A percentile compares a stretch with the other conserved stretches of the same genome.
Conservation (phyloP, 2,797 vertebrate genomes). For the Miopithecus talapoin region DNA sequence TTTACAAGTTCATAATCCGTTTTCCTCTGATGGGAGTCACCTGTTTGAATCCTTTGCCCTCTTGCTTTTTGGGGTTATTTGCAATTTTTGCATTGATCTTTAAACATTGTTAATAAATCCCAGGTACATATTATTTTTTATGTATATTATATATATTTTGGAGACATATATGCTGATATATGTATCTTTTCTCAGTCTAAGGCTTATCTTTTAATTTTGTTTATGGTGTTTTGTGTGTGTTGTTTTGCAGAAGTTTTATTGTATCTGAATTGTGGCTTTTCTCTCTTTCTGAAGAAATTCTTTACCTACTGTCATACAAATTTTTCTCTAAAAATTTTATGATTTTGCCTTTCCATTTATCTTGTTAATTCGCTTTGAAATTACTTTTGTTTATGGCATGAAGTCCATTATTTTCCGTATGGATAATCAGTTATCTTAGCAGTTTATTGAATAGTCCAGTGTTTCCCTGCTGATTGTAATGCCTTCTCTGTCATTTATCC, state of each 20-base stretch:
- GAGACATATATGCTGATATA: not conserved
- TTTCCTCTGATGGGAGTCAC: not conserved
- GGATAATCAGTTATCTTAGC: not conserved
- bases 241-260: not conserved
- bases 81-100: not conserved
- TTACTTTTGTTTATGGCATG: not conserved
- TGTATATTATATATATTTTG: not conserved
- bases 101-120: not conserved
- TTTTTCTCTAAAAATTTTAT: not conserved
- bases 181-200: not conserved
- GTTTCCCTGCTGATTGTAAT: not conserved
- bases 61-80: not conserved
- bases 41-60: not conserved
- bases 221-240: not conserved
- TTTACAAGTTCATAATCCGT: not conserved
- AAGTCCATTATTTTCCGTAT: not conserved
- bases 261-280: not conserved
- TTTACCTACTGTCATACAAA: not conserved
- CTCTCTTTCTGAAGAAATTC: slow-evolving; percentile 2
- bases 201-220: not conserved
- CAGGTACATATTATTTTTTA: not conserved
- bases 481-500: not conserved
- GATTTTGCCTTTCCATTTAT: slow-evolving; percentile 22
- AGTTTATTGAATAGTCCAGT: not conserved
- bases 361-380: not conserved